These are phyloP conservation scores for Drosophila nigricruria DNA, from an alignment of 2,888 invertebrate species.

Conservation along the genomic window DNA sequence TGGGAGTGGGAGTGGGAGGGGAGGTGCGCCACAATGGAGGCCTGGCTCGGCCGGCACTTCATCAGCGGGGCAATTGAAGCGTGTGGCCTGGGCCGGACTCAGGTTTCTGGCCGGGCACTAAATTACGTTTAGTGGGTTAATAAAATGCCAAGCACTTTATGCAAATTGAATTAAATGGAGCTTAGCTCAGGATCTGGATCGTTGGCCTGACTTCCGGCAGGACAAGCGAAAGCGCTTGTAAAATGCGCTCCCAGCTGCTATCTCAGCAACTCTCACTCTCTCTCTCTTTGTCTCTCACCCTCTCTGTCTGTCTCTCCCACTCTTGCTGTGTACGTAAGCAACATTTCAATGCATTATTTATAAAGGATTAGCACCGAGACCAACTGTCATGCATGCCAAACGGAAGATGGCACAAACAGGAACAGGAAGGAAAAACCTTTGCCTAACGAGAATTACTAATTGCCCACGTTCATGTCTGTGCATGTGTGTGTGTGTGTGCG, in stretches of 20 bases:
- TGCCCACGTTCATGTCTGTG: slow-evolving; percentile 49
- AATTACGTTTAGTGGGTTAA: slow-evolving; percentile 79
- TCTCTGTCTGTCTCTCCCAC: too few species aligned
- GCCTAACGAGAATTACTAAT: slow-evolving; percentile 76
- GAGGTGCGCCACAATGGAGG: slow-evolving; percentile 2
- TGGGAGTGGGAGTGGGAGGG: neutral
- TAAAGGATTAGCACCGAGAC: slow-evolving; percentile 71
- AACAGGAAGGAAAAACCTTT: slow-evolving; percentile 74
- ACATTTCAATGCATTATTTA: slow-evolving; percentile 77
- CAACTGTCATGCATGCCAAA: slow-evolving; percentile 58
- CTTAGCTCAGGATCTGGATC: slow-evolving; percentile 54
- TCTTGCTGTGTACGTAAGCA: slow-evolving; percentile 11
- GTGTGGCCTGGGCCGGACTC: slow-evolving; percentile 46
- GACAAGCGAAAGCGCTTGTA: slow-evolving; percentile 48
- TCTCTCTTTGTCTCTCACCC: neutral
- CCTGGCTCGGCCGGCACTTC: slow-evolving; percentile 53
- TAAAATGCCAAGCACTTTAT: slow-evolving; percentile 77
- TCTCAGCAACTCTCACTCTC: slow-evolving; percentile 12
- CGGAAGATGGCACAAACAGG: slow-evolving; percentile 64
- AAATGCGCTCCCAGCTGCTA: slow-evolving; percentile 34
- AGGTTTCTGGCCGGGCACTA: slow-evolving; percentile 60
- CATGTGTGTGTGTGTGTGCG: slow-evolving; percentile 1
- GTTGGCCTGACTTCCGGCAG: slow-evolving; percentile 56
- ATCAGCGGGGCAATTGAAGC: slow-evolving; percentile 74
- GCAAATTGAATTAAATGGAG: slow-evolving; percentile 75